Evolutionary conservation across 1,140 invertebrate species (phyloP).

Genomic region (Mesaphorura yosii): DNA sequence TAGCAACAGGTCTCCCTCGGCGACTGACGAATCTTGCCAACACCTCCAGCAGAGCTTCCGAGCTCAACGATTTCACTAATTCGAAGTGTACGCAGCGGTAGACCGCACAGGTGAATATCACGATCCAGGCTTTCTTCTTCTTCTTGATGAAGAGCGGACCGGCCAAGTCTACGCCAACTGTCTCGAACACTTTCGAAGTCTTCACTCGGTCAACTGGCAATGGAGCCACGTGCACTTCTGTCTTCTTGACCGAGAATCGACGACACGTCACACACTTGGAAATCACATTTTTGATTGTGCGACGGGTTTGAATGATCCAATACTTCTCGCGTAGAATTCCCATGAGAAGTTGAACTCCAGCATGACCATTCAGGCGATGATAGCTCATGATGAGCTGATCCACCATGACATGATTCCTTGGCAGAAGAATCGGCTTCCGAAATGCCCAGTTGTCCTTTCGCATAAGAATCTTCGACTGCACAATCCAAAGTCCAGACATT

Average conservation of each 20-base stretch:
- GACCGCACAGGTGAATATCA: constrained; percentile 36
- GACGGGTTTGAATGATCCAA: not conserved
- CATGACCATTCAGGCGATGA: not conserved
- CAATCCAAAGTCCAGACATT: not conserved
- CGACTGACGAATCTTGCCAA: constrained; percentile 29
- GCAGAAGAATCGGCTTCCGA: constrained; percentile 3
- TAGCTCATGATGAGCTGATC: not conserved
- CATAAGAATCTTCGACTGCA: not conserved
- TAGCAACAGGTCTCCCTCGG: constrained; percentile 18
- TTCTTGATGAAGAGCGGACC: constrained; percentile 33
- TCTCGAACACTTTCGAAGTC: constrained; percentile 33
- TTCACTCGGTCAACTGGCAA: constrained; percentile 32
- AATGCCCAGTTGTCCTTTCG: not conserved
- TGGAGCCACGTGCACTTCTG: not conserved
- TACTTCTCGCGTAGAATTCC: not conserved
- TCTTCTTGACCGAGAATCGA: constrained; percentile 8
- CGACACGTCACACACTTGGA: not conserved
- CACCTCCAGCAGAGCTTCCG: constrained; percentile 25
- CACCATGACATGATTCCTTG: not conserved
- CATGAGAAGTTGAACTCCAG: not conserved
- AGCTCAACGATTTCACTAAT: constrained; percentile 13
- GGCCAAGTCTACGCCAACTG: constrained; percentile 34
- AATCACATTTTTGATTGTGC: not conserved
- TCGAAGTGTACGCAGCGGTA: constrained; percentile 38
- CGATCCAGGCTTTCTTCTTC: constrained; percentile 32